Percentiles rank a stretch among this genome's conserved stretches.
Conservation (phyloP, 2,888 invertebrate species). For the Petrophora chlorosata region DNA sequence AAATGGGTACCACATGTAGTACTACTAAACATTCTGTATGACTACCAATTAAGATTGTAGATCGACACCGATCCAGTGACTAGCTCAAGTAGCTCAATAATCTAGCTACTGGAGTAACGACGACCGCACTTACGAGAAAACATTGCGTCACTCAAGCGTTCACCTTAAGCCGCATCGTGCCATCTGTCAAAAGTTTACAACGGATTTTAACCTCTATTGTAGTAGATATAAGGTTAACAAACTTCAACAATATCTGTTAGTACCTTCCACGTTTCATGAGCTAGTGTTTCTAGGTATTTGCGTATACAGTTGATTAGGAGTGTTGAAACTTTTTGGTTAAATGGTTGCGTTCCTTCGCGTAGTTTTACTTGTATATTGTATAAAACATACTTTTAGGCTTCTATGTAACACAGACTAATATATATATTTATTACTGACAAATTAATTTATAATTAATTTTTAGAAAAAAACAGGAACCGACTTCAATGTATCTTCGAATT, state of each 20-base stretch:
- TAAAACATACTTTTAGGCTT: neutral
- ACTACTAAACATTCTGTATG: no score
- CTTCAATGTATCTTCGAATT: no score
- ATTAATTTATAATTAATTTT: no score
- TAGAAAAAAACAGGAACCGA: no score
- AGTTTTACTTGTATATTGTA: no score
- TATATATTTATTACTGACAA: no score
- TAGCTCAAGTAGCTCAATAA: conserved; percentile 2
- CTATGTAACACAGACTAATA: no score
- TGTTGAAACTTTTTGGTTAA: conserved; percentile 2
- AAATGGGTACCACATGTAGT: no score
- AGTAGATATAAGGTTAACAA: neutral
- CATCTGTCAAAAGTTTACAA: conserved; percentile 31
- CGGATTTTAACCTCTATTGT: conserved; percentile 17
- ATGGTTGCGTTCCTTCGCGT: neutral
- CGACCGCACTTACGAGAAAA: conserved; percentile 42
- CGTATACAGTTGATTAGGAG: conserved; percentile 5
- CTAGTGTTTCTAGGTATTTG: conserved; percentile 4
- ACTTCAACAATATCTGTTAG: neutral
- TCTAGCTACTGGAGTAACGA: conserved; percentile 15
- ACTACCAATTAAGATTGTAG: no score
- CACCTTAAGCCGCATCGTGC: conserved; percentile 35
- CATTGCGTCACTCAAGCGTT: conserved; percentile 54
- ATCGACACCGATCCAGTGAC: neutral
- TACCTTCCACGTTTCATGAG: conserved; percentile 8